phyloP scores from a whole-genome alignment of 2,113 vertebrate genomes.

The Cyanoliseus patagonus region DNA sequence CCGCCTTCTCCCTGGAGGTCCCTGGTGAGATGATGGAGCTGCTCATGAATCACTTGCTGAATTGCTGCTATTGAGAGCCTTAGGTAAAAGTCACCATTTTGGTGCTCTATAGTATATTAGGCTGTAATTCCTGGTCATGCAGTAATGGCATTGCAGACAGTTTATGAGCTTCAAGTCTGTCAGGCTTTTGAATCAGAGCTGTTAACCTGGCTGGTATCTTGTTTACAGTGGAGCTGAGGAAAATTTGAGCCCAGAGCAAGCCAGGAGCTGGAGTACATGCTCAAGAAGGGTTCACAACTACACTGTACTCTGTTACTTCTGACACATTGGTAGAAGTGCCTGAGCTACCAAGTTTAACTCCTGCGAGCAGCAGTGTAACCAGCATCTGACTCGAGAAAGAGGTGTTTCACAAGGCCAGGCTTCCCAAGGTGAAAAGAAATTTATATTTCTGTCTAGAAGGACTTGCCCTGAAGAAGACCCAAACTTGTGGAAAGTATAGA shows the following conservation, averaged over 20 bases:
- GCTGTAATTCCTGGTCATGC: background rate
- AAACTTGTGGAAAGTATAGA: background rate
- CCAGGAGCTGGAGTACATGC: background rate
- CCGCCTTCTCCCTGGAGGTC: background rate
- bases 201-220: background rate
- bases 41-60: background rate
- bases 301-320: background rate
- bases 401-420: background rate
- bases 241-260: background rate
- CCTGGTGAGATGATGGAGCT: background rate
- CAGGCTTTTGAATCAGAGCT: background rate
- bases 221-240: background rate
- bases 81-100: background rate
- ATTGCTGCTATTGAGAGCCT: background rate
- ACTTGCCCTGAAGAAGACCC: background rate
- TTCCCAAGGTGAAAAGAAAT: background rate
- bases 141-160: background rate
- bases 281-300: background rate
- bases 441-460: background rate
- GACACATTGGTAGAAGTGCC: background rate
- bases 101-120: background rate
- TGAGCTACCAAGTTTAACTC: background rate
- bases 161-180: background rate
- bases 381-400: background rate
- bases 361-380: background rate